Base-by-base conservation (phyloP, 2,797 vertebrate genomes). In the Ficedula albicollis region DNA sequence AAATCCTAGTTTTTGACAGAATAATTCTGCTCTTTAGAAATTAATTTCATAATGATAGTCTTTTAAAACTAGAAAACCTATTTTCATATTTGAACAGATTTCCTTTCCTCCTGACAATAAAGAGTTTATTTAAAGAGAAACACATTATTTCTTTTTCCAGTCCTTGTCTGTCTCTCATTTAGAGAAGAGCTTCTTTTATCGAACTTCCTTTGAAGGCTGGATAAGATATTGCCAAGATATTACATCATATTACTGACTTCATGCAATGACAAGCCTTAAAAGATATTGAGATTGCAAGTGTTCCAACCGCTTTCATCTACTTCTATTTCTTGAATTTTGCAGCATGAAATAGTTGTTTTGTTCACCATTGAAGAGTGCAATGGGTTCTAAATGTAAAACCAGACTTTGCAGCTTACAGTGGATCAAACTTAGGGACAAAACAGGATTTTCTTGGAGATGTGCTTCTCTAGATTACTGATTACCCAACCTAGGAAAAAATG, bases 41-140 rank as follows among this genome's bases (percentile, higher is more conserved):
- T 77, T 89, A 82, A 89, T 96, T 96, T 39, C 41, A 67, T 80
- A 87, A 89, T 87, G 17, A 74, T 63, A 84, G 19, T n/a, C 15
- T 76, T 89, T 88, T 76, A 87, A 86, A 85, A 69, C 26, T 38
- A 22, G 48, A 90, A 78, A 82, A 52, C 4, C 3, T 62, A 39
- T 81, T 63, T 92, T 52, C 66, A 34, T 64, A 39, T 67, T 82
- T 81, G 20, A 76, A 90, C 11, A 76, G 0, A 76, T 79, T 93
- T 91, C 38, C 26, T 78, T 85, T 52, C 21, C 44, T 84, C 5
- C 11, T n/a, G 12, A 68, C 3, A 80, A 51, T 30, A 48, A 67
- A 38, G 56, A 63, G 10, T 89, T 68, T 84, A 39, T 75, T 84
- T 89, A 43, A 85, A 92, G 25, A 55, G 70, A 89, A 77, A 76